phyloP scores from a whole-genome alignment of 1,140 invertebrate genomes.

The Heliothis virescens region DNA sequence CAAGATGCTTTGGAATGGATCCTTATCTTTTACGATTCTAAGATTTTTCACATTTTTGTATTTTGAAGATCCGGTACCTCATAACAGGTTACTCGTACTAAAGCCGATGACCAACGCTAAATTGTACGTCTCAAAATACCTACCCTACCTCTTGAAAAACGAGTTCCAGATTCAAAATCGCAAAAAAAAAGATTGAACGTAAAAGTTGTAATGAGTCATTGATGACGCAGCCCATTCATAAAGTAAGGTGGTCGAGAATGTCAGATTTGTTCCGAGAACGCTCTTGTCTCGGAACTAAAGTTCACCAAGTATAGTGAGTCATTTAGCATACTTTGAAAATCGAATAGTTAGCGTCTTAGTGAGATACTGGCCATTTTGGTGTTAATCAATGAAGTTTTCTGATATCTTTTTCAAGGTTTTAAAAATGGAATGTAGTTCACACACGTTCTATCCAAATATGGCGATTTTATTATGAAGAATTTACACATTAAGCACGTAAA shows the following conservation, averaged over 20 bases:
- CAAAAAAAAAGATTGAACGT: constrained; percentile 47
- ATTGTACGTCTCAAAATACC: neutral
- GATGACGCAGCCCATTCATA: constrained; percentile 60
- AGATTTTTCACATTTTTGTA: neutral
- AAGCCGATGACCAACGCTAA: neutral
- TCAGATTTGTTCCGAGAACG: constrained; percentile 66
- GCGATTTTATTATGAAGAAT: no score
- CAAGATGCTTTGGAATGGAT: neutral
- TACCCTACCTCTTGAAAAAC: neutral
- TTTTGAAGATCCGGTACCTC: neutral
- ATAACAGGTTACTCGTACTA: no score
- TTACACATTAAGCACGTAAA: no score
- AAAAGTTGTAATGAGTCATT: constrained; percentile 61
- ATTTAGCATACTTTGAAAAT: constrained; percentile 16
- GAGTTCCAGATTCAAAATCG: constrained; percentile 10
- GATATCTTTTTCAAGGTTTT: neutral
- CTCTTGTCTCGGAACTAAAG: constrained; percentile 37
- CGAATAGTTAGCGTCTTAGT: neutral
- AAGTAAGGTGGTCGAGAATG: constrained; percentile 60
- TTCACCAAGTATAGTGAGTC: constrained; percentile 44
- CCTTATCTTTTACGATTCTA: neutral
- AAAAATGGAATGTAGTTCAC: no score
- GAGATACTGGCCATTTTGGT: constrained; percentile 3
- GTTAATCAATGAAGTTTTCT: neutral
- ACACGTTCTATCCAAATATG: no score